A percentile compares a stretch with the other conserved stretches of the same genome.
These are phyloP conservation scores for Pantherophis vulpinus DNA, from an alignment of 2,797 vertebrate species.

Conservation along the genomic window DNA sequence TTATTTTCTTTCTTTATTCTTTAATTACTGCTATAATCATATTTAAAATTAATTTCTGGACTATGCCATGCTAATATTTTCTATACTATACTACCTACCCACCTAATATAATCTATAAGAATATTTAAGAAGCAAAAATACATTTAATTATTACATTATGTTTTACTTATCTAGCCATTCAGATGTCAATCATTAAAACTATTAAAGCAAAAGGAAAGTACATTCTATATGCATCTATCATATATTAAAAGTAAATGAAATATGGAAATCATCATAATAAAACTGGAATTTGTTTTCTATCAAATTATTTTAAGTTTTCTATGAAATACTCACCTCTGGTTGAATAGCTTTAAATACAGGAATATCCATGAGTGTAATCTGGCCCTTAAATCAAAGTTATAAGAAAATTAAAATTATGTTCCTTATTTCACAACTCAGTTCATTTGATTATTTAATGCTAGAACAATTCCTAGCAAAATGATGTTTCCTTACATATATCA, in stretches of 20 bases:
- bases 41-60: not conserved
- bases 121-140: not conserved
- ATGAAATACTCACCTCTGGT: conserved; percentile 85
- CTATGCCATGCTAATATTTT: not conserved
- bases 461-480: not conserved
- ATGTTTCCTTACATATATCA: not conserved
- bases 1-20: not conserved
- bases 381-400: conserved; percentile 79
- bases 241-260: not conserved
- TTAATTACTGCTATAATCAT: not conserved
- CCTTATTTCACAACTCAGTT: not conserved
- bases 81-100: not conserved
- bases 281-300: not conserved
- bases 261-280: not conserved
- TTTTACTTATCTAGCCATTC: not conserved
- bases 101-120: not conserved
- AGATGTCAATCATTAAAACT: not conserved
- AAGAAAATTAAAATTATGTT: conserved; percentile 31
- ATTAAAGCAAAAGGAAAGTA: not conserved
- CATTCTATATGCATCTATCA: not conserved
- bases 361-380: conserved; percentile 97
- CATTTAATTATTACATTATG: not conserved
- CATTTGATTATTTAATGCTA: conserved; percentile 9
- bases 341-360: conserved; percentile 99
- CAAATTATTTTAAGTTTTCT: conserved; percentile 3